Conservation (phyloP, 2,888 invertebrate genomes). For the Nomada hirtipes region DNA sequence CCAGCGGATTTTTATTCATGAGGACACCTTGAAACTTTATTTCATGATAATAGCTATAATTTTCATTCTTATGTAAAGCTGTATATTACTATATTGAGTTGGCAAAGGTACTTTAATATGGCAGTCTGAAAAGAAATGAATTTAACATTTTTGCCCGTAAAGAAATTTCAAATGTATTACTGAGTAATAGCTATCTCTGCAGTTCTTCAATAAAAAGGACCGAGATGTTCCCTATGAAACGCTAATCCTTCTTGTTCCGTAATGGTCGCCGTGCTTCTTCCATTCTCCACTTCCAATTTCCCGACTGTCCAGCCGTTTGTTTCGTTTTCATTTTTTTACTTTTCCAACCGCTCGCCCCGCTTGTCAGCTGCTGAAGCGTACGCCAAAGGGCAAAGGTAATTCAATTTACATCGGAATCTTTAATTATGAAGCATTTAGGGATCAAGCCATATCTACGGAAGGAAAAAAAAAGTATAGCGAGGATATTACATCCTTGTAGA, state of each 20-base stretch:
- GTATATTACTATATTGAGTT: too few species aligned
- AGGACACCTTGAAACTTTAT: too few species aligned
- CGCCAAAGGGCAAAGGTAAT: constrained; percentile 7
- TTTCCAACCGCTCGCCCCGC: background rate
- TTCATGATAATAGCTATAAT: too few species aligned
- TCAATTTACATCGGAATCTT: constrained; percentile 36
- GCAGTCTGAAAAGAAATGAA: too few species aligned
- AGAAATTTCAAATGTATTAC: background rate
- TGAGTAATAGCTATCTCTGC: background rate
- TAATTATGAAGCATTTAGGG: constrained; percentile 17
- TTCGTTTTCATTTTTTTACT: too few species aligned
- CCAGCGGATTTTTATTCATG: too few species aligned
- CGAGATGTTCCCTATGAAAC: background rate
- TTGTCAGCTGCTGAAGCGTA: background rate
- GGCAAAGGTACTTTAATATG: too few species aligned
- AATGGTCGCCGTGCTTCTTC: background rate
- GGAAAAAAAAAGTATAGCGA: background rate
- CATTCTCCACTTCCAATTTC: background rate
- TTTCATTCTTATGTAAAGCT: too few species aligned
- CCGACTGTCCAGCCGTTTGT: too few species aligned
- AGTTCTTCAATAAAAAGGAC: background rate
- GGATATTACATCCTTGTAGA: constrained; percentile 12
- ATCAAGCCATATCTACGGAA: background rate
- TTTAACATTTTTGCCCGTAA: background rate
- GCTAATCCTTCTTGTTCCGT: background rate